Evolutionary conservation across 2,797 vertebrate genomes (phyloP).

Genomic region (Phylloscopus collybita): DNA sequence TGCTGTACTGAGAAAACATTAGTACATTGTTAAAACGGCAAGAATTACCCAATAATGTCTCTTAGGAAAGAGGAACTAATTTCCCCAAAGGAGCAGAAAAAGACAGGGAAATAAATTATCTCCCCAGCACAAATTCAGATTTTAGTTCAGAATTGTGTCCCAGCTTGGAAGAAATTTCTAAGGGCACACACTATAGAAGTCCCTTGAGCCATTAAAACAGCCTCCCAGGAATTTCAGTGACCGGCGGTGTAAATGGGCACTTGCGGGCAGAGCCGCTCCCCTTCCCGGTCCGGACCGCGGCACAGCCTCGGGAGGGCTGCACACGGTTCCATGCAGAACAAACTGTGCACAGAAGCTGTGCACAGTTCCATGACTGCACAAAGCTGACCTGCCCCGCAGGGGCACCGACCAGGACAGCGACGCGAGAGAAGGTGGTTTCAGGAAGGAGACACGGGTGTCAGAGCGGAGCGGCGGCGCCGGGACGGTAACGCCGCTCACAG

Average conservation of each 20-base stretch:
- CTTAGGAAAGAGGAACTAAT: slow-evolving; percentile 5
- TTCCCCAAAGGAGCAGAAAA: not conserved
- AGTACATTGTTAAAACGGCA: slow-evolving; percentile 2
- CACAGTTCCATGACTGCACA: accelerated
- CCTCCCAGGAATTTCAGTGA: accelerated
- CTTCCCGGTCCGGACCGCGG: accelerated
- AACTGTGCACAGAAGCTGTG: accelerated
- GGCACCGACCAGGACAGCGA: not conserved
- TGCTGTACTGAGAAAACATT: slow-evolving; percentile 3
- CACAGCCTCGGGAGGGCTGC: not conserved
- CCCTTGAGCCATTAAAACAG: not conserved
- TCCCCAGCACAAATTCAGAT: not conserved
- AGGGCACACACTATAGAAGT: not conserved
- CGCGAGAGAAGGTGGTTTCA: accelerated
- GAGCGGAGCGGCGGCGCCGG: accelerated
- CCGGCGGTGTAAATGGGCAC: accelerated
- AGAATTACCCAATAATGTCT: not conserved
- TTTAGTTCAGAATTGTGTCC: not conserved
- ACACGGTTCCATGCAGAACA: too few species aligned
- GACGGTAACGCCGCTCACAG: accelerated
- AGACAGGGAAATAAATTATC: not conserved
- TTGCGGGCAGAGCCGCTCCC: not conserved
- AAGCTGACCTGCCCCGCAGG: not conserved
- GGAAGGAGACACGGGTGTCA: accelerated
- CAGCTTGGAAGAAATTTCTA: not conserved